Evolutionary conservation across 2,888 invertebrate species (phyloP).

Genomic region (Brachyopa scutellaris): DNA sequence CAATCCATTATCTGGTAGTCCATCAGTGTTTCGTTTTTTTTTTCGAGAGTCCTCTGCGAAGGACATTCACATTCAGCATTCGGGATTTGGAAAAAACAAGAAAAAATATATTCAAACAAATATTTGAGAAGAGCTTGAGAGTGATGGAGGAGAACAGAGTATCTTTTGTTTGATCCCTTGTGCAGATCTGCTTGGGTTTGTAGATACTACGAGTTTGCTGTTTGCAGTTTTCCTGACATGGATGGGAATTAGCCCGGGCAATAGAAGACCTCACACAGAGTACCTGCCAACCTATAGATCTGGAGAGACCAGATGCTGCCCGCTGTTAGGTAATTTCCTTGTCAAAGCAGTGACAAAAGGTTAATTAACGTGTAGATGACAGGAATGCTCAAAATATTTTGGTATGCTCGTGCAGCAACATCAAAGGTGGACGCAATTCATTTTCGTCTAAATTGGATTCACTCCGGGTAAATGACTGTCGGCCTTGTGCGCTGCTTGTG

Average conservation of each 20-base stretch:
- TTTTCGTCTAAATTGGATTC: background rate
- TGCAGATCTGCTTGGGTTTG: background rate
- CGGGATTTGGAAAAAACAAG: too few relatives aligned
- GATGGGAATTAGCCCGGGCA: background rate
- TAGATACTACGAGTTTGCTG: background rate
- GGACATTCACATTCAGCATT: conserved; percentile 33
- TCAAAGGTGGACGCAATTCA: conserved; percentile 3
- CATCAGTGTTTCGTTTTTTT: conserved; percentile 15
- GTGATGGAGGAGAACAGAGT: background rate
- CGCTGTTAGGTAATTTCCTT: background rate
- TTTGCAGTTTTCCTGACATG: conserved; percentile 37
- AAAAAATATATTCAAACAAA: conserved; percentile 67
- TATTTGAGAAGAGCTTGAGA: conserved; percentile 60
- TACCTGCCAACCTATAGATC: too few relatives aligned
- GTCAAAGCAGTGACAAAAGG: conserved; percentile 31
- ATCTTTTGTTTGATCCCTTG: conserved; percentile 25
- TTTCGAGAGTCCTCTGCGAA: conserved; percentile 24
- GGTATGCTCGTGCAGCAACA: too few relatives aligned
- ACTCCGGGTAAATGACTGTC: too few relatives aligned
- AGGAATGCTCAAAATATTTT: conserved; percentile 57
- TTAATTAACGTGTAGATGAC: conserved; percentile 54
- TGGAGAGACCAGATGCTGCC: too few relatives aligned
- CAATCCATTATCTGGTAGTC: conserved; percentile 45
- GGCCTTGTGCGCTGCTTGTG: too few relatives aligned
- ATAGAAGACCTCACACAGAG: conserved; percentile 49